Evolutionary conservation across 2,113 vertebrate species (phyloP), one percentile per base, ranked within the genome.

Genomic region (Tupaia tana): DNA sequence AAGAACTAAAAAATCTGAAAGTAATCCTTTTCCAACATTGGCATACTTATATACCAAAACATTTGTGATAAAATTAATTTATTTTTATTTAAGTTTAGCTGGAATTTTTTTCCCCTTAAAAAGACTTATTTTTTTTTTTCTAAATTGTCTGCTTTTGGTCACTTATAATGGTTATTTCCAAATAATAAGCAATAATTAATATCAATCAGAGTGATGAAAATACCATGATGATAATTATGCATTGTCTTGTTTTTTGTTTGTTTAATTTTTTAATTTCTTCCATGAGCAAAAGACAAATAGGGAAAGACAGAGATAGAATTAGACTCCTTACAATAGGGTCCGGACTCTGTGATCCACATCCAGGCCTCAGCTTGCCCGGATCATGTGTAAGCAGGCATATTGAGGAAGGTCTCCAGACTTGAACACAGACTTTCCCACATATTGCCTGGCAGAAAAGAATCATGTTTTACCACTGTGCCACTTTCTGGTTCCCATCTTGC

Each of bases 11-110:
- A 94, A 56, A 4, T 56, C 24, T 89, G 70, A 86, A 71, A 97
- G 85, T 34, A 64, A 64, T 61, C 1, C 6, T 85, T 88, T 85
- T 89, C n/a, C 74, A 69, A 78, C 8, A 69, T 52, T 74, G 31
- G 15, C 0, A 69, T 78, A 82, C 71, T 88, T 83, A 67, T 54
- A 86, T 63, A 2, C 43, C 20, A 85, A 92, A 63, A 91, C 66
- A 73, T 86, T 34, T 92, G n/a, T 67, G 9, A 67, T 59, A 63
- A 90, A 92, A 90, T 89, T 84, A 83, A 84, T 89, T 94, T 43
- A 52, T 31, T 78, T 87, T 80, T 82, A 82, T 94, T 93, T 67
- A 77, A n/a, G 52, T 78, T 80, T 82, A 85, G n/a, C n/a, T 15
- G 58, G 27, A 54, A n/a, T 2, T 27, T 61, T 77, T 80, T 78